These are phyloP conservation scores for Polia nebulosa DNA, from an alignment of 2,888 invertebrate genomes.

Conservation along the genomic window DNA sequence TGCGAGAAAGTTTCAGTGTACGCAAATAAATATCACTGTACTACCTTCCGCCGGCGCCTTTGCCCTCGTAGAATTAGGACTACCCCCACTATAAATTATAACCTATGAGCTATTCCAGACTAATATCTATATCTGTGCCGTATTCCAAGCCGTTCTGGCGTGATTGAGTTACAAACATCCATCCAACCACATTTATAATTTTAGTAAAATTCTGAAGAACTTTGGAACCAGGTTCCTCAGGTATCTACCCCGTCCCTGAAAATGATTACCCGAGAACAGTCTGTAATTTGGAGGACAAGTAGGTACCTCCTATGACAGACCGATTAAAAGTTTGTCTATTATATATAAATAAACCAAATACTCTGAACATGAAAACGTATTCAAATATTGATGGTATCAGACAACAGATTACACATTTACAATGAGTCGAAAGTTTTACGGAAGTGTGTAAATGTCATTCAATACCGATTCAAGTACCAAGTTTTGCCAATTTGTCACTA, in stretches of 20 bases:
- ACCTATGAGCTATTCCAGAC: too few relatives aligned
- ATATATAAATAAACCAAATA: background rate
- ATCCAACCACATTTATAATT: too few relatives aligned
- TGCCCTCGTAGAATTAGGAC: too few relatives aligned
- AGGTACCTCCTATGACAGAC: background rate
- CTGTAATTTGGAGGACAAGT: background rate
- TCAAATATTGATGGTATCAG: conserved; percentile 16
- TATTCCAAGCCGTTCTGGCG: too few relatives aligned
- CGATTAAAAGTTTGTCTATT: background rate
- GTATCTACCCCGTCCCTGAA: background rate
- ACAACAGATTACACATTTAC: conserved; percentile 8
- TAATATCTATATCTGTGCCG: too few relatives aligned
- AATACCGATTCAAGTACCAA: background rate
- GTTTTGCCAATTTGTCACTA: conserved; percentile 5
- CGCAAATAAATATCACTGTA: too few relatives aligned
- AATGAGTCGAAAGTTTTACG: background rate
- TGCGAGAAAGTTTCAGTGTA: too few relatives aligned
- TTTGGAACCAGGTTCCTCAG: too few relatives aligned
- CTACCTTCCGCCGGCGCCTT: too few relatives aligned
- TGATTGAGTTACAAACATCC: too few relatives aligned
- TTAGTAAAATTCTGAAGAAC: too few relatives aligned
- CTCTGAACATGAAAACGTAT: background rate
- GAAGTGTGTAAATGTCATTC: conserved; percentile 9
- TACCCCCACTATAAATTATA: too few relatives aligned
- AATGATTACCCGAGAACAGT: background rate